Percentiles rank a stretch among this genome's conserved stretches.
Conservation (phyloP, 2,113 vertebrate genomes). For the Bos javanicus region DNA sequence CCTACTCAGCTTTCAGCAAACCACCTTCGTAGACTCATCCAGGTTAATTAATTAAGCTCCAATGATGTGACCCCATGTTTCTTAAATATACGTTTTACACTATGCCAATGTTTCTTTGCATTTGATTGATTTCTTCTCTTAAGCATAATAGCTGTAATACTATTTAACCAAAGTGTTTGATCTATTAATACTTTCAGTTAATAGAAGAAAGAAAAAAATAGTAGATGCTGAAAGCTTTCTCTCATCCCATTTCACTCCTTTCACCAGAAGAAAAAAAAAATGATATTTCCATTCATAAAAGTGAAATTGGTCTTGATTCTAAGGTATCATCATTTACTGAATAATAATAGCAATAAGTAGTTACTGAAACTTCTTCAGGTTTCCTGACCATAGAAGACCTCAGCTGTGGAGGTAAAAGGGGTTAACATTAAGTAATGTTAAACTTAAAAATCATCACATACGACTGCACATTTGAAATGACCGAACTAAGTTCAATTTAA, state of each 20-base stretch:
- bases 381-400: neutral
- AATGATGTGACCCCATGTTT: neutral
- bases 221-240: neutral
- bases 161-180: neutral
- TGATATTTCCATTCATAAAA: neutral
- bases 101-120: neutral
- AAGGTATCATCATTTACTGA: neutral
- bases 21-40: neutral
- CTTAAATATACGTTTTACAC: neutral
- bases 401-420: neutral
- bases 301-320: neutral
- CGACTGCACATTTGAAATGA: neutral
- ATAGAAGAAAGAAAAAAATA: neutral
- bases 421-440: neutral
- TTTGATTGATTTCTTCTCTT: neutral
- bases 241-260: neutral
- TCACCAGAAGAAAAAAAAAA: neutral
- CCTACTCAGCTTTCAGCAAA: neutral
- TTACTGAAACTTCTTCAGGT: neutral
- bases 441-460: neutral
- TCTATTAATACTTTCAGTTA: neutral
- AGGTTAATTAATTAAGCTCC: neutral
- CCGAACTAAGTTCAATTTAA: neutral
- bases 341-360: neutral
- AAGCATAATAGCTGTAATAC: neutral